Evolutionary conservation across 1,140 invertebrate species (phyloP).

Genomic region (Platorchestia sp.): DNA sequence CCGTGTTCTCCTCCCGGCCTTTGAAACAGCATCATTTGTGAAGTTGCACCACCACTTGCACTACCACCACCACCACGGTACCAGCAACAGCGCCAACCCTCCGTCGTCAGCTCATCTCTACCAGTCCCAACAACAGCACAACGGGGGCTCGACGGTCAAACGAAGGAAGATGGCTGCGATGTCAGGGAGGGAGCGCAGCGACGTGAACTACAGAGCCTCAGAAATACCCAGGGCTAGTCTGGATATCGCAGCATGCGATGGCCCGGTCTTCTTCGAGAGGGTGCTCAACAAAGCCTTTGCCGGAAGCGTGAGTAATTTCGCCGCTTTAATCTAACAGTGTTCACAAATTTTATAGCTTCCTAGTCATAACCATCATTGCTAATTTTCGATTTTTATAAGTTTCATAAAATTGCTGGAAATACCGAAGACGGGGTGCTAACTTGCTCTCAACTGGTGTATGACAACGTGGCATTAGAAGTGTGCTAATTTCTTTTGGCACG

Average conservation of each 20-base stretch:
- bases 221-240: conserved; percentile 42
- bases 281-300: conserved; percentile 82
- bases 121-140: not conserved
- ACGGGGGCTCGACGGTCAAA: not conserved
- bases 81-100: not conserved
- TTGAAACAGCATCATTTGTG: conserved; percentile 16
- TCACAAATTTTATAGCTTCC: not conserved
- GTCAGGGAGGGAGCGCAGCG: conserved; percentile 14
- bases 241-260: conserved; percentile 89
- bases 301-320: conserved; percentile 37
- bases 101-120: not conserved
- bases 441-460: not conserved
- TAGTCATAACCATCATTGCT: not conserved
- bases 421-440: not conserved
- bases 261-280: conserved; percentile 85
- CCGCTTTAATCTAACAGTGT: not conserved
- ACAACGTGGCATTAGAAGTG: not conserved
- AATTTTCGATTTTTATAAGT: not conserved
- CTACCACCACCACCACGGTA: conserved; percentile 14
- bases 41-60: conserved; percentile 42
- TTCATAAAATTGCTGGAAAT: not conserved
- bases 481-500: not conserved
- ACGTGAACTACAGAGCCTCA: conserved; percentile 53
- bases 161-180: not conserved
- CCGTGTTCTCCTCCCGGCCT: not conserved